Conservation (phyloP, 2,113 vertebrate species). For the Struthio camelus region DNA sequence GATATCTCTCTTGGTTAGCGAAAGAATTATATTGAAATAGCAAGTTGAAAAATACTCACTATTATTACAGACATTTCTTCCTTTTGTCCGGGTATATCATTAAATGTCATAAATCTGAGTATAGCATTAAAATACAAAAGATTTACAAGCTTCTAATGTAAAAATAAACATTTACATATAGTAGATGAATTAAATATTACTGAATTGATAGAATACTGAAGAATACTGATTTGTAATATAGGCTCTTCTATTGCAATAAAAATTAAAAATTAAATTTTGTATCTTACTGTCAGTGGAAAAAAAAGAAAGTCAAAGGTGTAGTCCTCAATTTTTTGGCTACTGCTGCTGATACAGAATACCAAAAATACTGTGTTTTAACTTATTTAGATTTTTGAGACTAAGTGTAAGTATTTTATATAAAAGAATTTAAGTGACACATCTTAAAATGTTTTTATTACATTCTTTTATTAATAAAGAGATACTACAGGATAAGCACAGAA, state of each 20-base stretch:
- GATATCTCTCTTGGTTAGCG: constrained; percentile 21
- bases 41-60: not conserved
- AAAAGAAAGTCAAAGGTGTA: not conserved
- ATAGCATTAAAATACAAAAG: not conserved
- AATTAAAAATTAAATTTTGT: not conserved
- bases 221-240: not conserved
- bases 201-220: not conserved
- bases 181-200: not conserved
- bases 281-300: rapidly evolving
- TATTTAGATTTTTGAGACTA: not conserved
- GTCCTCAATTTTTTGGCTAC: not conserved
- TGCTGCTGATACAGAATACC: not conserved
- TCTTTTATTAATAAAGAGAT: not conserved
- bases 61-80: not conserved
- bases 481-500: not conserved
- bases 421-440: not conserved
- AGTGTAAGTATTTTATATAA: not conserved
- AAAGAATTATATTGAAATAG: constrained; percentile 34
- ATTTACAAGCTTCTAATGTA: not conserved
- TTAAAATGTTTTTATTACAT: not conserved
- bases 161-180: not conserved
- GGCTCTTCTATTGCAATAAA: not conserved
- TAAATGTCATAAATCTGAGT: not conserved
- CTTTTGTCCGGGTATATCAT: not conserved
- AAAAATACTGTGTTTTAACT: not conserved